Evolutionary conservation across 2,888 invertebrate species (phyloP).

Genomic region (Limnephilus marmoratus): DNA sequence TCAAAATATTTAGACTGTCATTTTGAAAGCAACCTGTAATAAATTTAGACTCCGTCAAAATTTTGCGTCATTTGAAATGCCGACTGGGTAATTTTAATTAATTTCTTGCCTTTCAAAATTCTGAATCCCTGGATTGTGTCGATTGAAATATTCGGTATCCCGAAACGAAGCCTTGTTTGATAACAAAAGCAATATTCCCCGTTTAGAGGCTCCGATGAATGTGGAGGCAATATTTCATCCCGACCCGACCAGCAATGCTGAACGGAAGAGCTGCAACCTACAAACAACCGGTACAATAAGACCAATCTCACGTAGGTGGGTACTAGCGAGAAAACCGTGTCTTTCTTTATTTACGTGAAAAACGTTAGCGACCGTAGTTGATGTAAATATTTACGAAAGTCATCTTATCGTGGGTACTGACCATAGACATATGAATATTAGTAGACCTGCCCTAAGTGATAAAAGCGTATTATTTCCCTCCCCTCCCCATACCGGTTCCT

Average conservation of each 20-base stretch:
- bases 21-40: not conserved
- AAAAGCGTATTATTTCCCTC: too few species aligned
- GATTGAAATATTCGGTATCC: constrained; percentile 15
- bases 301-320: not conserved
- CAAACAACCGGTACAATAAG: not conserved
- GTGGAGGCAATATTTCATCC: constrained; percentile 25
- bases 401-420: too few species aligned
- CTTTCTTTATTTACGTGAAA: not conserved
- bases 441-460: too few species aligned
- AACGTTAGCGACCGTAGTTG: not conserved
- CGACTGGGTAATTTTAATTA: not conserved
- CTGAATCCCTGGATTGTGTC: not conserved
- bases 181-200: constrained; percentile 31
- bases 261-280: not conserved
- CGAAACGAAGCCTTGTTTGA: constrained; percentile 3
- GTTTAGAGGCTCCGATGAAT: constrained; percentile 14
- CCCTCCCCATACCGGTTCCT: too few species aligned
- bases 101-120: not conserved
- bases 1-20: not conserved
- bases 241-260: constrained; percentile 3
- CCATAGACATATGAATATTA: too few species aligned
- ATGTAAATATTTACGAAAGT: too few species aligned
- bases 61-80: not conserved
- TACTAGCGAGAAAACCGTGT: not conserved
- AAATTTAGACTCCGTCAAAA: not conserved